phyloP scores from a whole-genome alignment of 2,797 vertebrate genomes.

The Notoglanidium macrostoma region DNA sequence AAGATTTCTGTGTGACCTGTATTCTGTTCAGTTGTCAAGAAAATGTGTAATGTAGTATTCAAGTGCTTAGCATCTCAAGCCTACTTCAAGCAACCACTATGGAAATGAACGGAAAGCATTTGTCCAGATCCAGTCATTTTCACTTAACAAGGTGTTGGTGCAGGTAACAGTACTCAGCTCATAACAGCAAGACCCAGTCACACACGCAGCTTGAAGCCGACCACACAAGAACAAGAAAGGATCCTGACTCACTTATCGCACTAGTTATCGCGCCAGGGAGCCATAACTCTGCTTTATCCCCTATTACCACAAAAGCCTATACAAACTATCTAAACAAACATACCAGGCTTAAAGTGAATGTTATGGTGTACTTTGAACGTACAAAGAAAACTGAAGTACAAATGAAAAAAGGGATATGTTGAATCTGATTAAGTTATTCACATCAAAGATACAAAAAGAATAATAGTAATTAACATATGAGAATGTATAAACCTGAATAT shows the following conservation, averaged over 20 bases:
- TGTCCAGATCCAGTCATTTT: slow-evolving; percentile 56
- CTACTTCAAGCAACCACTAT: neutral
- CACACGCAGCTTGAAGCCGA: slow-evolving; percentile 53
- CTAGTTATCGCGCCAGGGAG: slow-evolving; percentile 35
- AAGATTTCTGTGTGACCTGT: neutral
- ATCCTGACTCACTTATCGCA: slow-evolving; percentile 31
- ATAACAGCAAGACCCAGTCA: slow-evolving; percentile 71
- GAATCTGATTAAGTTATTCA: neutral
- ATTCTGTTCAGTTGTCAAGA: neutral
- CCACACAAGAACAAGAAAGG: slow-evolving; percentile 66
- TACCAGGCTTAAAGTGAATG: neutral
- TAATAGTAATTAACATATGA: neutral
- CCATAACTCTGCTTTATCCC: slow-evolving; percentile 22
- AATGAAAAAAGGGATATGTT: neutral
- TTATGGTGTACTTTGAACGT: neutral
- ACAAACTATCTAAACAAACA: slow-evolving; percentile 27
- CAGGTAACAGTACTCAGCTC: slow-evolving; percentile 74
- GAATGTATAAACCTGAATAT: neutral
- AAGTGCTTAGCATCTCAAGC: neutral
- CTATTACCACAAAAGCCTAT: neutral
- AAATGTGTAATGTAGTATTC: neutral
- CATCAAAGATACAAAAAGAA: neutral
- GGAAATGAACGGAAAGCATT: neutral
- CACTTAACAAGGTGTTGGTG: slow-evolving; percentile 76
- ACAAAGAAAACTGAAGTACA: neutral